Conservation (phyloP, 2,797 vertebrate species). For the Eleutherodactylus coqui region DNA sequence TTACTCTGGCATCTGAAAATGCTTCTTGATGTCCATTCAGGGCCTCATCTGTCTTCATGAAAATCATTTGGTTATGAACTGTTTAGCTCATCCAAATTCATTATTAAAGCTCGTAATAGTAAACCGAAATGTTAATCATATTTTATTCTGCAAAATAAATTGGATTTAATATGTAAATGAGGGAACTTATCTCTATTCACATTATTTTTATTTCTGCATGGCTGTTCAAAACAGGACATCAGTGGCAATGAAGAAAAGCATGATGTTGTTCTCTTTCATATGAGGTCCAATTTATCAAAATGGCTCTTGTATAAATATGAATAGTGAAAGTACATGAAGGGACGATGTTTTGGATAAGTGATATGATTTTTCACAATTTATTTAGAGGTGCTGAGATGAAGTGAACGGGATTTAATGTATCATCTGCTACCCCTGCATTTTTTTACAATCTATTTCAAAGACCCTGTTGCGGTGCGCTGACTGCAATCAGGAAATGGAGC, state of each 20-base stretch:
- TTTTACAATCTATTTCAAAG: too few species aligned
- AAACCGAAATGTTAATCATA: background rate
- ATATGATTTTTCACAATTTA: background rate
- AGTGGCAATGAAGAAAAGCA: background rate
- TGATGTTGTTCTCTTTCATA: background rate
- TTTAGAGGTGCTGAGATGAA: background rate
- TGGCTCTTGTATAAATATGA: background rate
- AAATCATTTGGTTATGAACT: background rate
- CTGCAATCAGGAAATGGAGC: too few species aligned
- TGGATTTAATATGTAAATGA: background rate
- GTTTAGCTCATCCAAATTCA: background rate
- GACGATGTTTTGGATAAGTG: background rate
- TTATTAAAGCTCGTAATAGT: background rate
- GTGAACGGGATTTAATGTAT: background rate
- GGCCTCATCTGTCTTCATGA: constrained; percentile 8
- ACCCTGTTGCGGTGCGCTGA: too few species aligned
- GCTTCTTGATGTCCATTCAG: background rate
- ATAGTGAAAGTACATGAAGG: background rate
- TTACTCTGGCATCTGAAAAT: background rate
- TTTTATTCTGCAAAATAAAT: background rate
- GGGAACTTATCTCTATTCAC: background rate
- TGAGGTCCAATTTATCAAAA: background rate
- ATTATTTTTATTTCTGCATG: background rate
- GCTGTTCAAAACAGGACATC: background rate
- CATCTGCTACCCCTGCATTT: too few species aligned